Conservation (phyloP, 2,113 vertebrate genomes). For the Sphaerodactylus townsendi region DNA sequence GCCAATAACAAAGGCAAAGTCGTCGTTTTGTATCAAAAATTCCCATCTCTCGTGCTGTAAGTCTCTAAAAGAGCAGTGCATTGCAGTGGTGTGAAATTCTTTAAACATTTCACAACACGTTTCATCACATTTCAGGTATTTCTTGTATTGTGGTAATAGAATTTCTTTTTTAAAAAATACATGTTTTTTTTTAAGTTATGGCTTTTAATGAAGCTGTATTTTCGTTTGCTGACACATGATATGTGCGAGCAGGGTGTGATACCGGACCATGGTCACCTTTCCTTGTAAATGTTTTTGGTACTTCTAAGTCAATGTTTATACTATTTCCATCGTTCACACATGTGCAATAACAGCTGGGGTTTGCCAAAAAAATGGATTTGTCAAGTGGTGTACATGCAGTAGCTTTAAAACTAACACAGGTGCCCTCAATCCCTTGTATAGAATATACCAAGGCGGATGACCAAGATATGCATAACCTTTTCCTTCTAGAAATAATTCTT, state of each 20-base stretch:
- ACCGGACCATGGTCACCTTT: constrained; percentile 53
- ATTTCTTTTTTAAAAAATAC: not conserved
- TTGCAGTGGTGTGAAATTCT: no score
- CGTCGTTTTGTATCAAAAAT: no score
- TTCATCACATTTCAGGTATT: not conserved
- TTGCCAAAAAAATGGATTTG: constrained; percentile 58
- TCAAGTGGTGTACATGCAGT: constrained; percentile 59
- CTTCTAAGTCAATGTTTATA: constrained; percentile 69
- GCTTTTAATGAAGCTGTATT: not conserved
- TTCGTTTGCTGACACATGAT: constrained; percentile 40
- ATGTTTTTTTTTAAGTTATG: not conserved
- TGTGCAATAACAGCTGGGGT: constrained; percentile 75
- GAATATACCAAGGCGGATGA: constrained; percentile 70
- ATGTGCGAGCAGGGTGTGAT: constrained; percentile 57
- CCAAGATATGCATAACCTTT: constrained; percentile 46
- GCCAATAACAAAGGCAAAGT: no score
- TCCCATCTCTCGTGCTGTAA: no score
- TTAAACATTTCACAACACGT: not conserved
- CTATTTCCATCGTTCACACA: constrained; percentile 66
- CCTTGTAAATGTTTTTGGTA: constrained; percentile 70
- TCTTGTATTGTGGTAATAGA: not conserved
- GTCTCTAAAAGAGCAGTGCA: no score
- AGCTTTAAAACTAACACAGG: constrained; percentile 75
- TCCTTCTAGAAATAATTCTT: constrained; percentile 54
- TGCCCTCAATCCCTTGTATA: constrained; percentile 56